Percentiles rank a stretch among this genome's conserved stretches.
Conservation (phyloP, 1,140 invertebrate genomes). For the Parasteatoda tepidariorum region DNA sequence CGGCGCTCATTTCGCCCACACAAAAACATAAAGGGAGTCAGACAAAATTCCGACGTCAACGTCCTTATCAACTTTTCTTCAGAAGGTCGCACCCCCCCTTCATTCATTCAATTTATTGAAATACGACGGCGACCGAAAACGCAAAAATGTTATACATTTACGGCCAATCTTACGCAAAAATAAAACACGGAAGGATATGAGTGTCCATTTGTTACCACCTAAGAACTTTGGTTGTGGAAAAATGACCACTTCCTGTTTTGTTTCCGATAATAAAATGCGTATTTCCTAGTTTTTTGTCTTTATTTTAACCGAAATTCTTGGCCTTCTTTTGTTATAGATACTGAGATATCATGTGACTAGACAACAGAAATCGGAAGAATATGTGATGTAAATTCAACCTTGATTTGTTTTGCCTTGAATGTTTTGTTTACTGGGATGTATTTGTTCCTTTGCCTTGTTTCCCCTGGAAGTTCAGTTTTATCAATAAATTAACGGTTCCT, state of each 20-base stretch:
- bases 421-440: too few relatives aligned
- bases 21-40: not conserved
- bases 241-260: constrained; percentile 18
- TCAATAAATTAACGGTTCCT: too few relatives aligned
- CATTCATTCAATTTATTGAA: not conserved
- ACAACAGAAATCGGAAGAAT: too few relatives aligned
- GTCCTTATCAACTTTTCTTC: not conserved
- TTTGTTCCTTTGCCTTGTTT: too few relatives aligned
- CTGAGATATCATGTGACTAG: too few relatives aligned
- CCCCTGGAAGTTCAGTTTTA: too few relatives aligned
- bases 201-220: not conserved
- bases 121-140: not conserved
- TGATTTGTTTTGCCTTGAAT: too few relatives aligned
- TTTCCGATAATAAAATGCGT: not conserved
- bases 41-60: not conserved
- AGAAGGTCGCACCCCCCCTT: not conserved
- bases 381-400: too few relatives aligned
- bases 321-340: too few relatives aligned
- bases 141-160: not conserved
- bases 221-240: not conserved
- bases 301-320: too few relatives aligned
- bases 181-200: not conserved
- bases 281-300: too few relatives aligned
- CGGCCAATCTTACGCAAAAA: not conserved
- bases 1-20: not conserved